Conservation (phyloP, 1,140 invertebrate species). For the Temnothorax curvispinosus region DNA sequence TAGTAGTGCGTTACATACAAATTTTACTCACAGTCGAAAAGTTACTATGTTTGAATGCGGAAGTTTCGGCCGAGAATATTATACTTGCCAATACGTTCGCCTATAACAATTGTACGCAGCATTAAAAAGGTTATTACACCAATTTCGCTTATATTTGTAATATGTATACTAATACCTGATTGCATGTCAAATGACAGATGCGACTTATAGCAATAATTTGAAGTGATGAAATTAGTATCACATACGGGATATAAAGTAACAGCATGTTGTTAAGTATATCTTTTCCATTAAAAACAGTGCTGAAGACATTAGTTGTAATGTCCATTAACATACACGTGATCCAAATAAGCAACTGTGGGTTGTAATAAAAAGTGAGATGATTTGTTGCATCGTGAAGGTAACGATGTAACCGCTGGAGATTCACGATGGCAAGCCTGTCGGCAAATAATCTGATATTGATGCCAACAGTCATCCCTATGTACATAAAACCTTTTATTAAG, state of each 20-base stretch:
- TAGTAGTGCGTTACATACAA: neutral
- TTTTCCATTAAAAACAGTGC: too few relatives aligned
- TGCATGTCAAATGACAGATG: slow-evolving; percentile 28
- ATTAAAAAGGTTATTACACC: neutral
- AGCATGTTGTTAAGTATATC: too few relatives aligned
- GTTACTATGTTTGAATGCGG: neutral
- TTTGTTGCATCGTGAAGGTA: neutral
- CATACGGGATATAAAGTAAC: neutral
- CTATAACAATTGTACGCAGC: neutral
- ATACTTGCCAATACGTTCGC: neutral
- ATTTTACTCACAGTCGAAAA: neutral
- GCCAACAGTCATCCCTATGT: too few relatives aligned
- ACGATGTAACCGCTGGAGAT: slow-evolving; percentile 4
- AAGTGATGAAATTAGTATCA: neutral
- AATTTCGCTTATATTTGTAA: neutral
- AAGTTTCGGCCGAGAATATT: neutral
- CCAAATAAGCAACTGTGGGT: slow-evolving; percentile 25
- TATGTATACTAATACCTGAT: slow-evolving; percentile 10
- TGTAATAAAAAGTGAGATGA: slow-evolving; percentile 19
- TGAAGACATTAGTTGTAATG: too few relatives aligned
- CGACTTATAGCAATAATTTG: slow-evolving; percentile 24
- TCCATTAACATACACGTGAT: neutral
- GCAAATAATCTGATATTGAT: neutral
- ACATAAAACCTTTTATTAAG: too few relatives aligned
- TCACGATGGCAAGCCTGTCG: neutral